phyloP scores from a whole-genome alignment of 2,888 invertebrate genomes.

The Agonum fuliginosum region DNA sequence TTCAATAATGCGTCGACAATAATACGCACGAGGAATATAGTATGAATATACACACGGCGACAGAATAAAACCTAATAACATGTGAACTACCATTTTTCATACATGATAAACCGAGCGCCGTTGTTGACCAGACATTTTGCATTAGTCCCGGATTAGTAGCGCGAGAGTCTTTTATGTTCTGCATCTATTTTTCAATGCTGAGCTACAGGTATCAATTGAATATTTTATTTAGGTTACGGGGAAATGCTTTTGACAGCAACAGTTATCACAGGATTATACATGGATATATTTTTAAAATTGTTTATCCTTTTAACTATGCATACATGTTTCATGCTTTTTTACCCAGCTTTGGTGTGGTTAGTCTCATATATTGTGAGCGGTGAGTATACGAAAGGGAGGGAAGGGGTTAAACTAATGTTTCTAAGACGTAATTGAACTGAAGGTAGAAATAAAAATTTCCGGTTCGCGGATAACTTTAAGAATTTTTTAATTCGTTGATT shows the following conservation, averaged over 20 bases:
- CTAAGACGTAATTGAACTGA: too few relatives aligned
- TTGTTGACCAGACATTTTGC: conserved; percentile 11
- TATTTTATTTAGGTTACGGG: conserved; percentile 4
- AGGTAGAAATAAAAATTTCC: too few relatives aligned
- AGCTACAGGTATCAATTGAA: conserved; percentile 40
- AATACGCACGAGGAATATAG: conserved; percentile 57
- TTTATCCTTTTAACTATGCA: too few relatives aligned
- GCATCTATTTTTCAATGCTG: conserved; percentile 21
- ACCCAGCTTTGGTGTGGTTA: too few relatives aligned
- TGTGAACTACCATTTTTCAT: conserved; percentile 54
- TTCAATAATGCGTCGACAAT: conserved; percentile 60
- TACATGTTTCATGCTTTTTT: too few relatives aligned
- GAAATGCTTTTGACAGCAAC: neutral
- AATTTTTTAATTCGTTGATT: too few relatives aligned
- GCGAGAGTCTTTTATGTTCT: conserved; percentile 23
- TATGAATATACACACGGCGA: conserved; percentile 55
- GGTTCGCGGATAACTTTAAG: too few relatives aligned
- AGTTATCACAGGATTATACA: neutral
- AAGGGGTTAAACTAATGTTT: too few relatives aligned
- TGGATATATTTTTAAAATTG: too few relatives aligned
- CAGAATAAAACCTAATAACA: conserved; percentile 55
- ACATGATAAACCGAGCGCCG: conserved; percentile 37
- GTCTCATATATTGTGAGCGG: too few relatives aligned
- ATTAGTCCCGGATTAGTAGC: conserved; percentile 16
- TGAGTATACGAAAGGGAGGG: too few relatives aligned